Evolutionary conservation across 2,113 vertebrate genomes (phyloP), one percentile per base, ranked within the genome.

Genomic region (Empidonax alnorum): DNA sequence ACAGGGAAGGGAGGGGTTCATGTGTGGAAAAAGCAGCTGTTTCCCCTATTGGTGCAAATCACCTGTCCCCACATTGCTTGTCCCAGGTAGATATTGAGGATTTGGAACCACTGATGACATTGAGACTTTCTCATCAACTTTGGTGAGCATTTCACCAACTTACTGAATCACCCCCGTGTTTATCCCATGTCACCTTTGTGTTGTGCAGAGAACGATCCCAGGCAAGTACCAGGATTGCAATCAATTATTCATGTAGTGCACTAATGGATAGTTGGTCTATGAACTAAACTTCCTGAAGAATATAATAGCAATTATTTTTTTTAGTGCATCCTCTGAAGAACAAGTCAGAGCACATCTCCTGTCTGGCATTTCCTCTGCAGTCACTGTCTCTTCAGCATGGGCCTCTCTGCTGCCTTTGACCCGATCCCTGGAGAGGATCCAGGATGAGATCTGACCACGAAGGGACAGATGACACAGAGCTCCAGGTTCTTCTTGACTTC

Each of bases 401-500:
- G 44, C 83, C 80, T 84, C 75, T 35, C 25, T 58, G 76, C 61
- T 90, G 66, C 56, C 47, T 78, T 33, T 92, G 83, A 37, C 84
- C 85, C 53, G 84, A 69, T 77, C 78, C 44, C 61, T 89, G 94
- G 77, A 92, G 75, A 63, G 84, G 44, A 68, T 72, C 58, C 86
- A 87, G 25, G 12, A n/a, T 30, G 81, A 95, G 77, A 58, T 87
- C 58, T 84, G 86, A 84, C 87, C 16, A 6, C 0, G 4, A 76
- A 89, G 56, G 31, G 77, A 66, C 87, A 76, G 55, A 66, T 42
- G 77, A 90, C 53, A 84, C 28, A 44, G 69, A 89, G 39, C 84
- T 90, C 58, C 69, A 96, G 23, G 83, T 77, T 58, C 90, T 69
- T 62, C 67, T 67, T 94, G 93, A 95, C 77, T 97, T 94, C 85